Conservation (phyloP, 2,888 invertebrate genomes). For the Parnassius apollo region DNA sequence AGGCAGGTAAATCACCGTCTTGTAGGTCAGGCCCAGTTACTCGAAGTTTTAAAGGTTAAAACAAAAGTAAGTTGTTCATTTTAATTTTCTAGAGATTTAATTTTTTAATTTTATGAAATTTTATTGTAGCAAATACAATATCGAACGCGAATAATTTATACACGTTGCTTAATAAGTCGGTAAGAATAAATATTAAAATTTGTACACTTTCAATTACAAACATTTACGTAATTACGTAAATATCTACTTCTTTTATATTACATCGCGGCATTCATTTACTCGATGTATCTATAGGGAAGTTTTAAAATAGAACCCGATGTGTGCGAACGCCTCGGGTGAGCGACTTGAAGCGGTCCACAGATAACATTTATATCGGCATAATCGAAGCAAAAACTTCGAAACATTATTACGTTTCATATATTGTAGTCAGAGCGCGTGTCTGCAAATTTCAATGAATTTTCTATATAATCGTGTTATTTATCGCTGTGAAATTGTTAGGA, state of each 20-base stretch:
- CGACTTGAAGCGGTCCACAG: conserved; percentile 44
- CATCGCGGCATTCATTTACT: conserved; percentile 48
- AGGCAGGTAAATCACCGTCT: conserved; percentile 15
- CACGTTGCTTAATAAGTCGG: too few species aligned
- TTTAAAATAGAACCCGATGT: conserved; percentile 58
- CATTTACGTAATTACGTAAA: conserved; percentile 54
- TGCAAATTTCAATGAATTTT: conserved; percentile 30
- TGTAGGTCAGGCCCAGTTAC: too few species aligned
- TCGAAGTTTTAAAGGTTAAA: neutral
- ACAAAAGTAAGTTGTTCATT: neutral
- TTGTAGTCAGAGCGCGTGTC: conserved; percentile 31
- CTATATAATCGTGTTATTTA: neutral
- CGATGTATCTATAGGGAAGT: conserved; percentile 51
- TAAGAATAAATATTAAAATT: neutral
- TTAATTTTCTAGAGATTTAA: too few species aligned
- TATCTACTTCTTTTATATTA: conserved; percentile 49
- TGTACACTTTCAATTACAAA: conserved; percentile 14
- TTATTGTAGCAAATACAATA: too few species aligned
- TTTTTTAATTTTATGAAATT: too few species aligned
- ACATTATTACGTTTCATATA: conserved; percentile 35
- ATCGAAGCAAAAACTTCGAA: neutral
- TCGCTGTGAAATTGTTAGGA: neutral
- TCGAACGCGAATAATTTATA: too few species aligned
- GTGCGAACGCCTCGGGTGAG: conserved; percentile 40
- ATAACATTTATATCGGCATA: conserved; percentile 50